Evolutionary conservation across 2,797 vertebrate species (phyloP).

Genomic region (Sebastes steindachneri): DNA sequence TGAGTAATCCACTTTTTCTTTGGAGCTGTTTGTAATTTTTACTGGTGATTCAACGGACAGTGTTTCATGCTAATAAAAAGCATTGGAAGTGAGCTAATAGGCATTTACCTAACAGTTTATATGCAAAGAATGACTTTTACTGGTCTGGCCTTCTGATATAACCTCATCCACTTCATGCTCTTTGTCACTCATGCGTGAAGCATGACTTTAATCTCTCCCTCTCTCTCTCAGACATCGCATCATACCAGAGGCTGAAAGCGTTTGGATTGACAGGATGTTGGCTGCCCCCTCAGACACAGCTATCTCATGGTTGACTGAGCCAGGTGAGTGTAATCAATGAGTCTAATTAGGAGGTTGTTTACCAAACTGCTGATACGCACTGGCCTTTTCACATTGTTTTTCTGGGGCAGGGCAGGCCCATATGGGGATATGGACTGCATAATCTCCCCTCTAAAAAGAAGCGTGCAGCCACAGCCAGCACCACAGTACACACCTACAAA

Average conservation of each 20-base stretch:
- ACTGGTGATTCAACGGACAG: not conserved
- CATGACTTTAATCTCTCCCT: not conserved
- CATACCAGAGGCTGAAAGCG: not conserved
- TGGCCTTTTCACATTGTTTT: slow-evolving; percentile 65
- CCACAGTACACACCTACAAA: not conserved
- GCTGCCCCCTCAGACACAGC: slow-evolving; percentile 27
- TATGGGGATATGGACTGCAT: slow-evolving; percentile 38
- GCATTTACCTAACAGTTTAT: not conserved
- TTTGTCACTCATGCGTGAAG: not conserved
- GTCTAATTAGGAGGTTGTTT: slow-evolving; percentile 73
- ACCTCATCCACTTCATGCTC: not conserved
- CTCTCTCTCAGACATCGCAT: slow-evolving; percentile 9
- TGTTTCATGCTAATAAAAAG: not conserved
- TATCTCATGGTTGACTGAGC: slow-evolving; percentile 43
- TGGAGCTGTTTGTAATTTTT: not conserved
- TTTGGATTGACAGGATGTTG: slow-evolving; percentile 27
- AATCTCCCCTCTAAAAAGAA: slow-evolving; percentile 22
- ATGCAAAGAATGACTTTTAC: not conserved
- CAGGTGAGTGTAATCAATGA: slow-evolving; percentile 70
- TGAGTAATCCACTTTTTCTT: not conserved
- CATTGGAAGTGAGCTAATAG: not conserved
- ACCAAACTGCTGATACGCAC: slow-evolving; percentile 54
- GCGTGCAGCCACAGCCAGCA: not conserved
- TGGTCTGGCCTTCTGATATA: not conserved
- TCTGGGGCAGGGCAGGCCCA: slow-evolving; percentile 41